Conservation (phyloP, 2,113 vertebrate genomes). For the Chloropsis hardwickii region DNA sequence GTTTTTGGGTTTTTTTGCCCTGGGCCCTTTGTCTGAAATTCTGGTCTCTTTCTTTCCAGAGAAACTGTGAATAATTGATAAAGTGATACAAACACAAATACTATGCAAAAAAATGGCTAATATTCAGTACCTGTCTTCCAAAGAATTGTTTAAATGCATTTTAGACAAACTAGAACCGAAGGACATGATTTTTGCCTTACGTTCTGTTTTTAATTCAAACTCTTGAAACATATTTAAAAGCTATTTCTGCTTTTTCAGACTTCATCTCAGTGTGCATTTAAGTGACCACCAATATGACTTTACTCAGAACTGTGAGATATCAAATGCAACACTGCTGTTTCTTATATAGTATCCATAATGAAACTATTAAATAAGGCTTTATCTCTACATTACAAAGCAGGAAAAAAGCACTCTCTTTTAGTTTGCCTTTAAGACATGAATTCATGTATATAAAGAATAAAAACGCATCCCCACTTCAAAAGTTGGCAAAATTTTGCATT, state of each 20-base stretch:
- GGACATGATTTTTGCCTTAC: neutral
- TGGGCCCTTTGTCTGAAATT: neutral
- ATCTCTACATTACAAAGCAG: neutral
- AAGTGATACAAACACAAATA: neutral
- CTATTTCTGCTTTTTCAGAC: neutral
- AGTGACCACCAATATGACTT: neutral
- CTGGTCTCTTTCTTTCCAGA: neutral
- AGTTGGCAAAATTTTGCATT: conserved; percentile 18
- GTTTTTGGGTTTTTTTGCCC: neutral
- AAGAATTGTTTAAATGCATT: neutral
- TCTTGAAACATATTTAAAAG: neutral
- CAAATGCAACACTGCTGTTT: neutral
- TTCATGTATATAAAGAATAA: neutral
- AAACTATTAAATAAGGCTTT: neutral
- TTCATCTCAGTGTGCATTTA: neutral
- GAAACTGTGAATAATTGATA: neutral
- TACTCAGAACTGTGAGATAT: neutral
- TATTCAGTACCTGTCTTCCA: neutral
- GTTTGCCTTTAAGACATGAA: conserved; percentile 14
- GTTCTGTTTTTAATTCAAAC: neutral
- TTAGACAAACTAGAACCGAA: neutral
- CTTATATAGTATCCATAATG: neutral
- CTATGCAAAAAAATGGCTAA: neutral
- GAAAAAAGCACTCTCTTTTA: neutral
- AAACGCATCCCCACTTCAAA: conserved; percentile 2